Conservation (phyloP, 2,888 invertebrate genomes). For the Gisinianus flammeolus region DNA sequence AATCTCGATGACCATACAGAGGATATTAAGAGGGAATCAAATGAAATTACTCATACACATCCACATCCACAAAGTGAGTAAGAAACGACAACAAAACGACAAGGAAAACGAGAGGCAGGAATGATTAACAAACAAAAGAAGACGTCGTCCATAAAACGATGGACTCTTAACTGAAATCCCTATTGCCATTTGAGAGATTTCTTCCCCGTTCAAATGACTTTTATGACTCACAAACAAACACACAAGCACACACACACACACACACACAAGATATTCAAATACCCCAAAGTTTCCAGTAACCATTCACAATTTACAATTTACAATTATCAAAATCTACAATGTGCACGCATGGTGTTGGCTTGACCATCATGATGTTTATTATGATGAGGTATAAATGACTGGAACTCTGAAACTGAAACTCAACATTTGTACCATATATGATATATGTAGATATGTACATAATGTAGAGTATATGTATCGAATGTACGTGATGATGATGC, state of each 20-base stretch:
- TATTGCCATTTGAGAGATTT: too few species aligned
- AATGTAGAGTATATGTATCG: background rate
- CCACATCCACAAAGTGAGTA: background rate
- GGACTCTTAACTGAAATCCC: background rate
- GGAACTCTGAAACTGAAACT: slow-evolving; percentile 6
- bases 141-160: slow-evolving; percentile 7
- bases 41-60: too few species aligned
- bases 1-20: background rate
- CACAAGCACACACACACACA: too few species aligned
- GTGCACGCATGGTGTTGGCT: too few species aligned
- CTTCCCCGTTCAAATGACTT: background rate
- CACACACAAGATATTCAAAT: too few species aligned
- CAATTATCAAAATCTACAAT: too few species aligned
- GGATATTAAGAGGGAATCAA: background rate
- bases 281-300: too few species aligned
- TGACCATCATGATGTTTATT: slow-evolving; percentile 8
- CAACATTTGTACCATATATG: background rate
- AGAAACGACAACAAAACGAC: background rate
- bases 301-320: too few species aligned
- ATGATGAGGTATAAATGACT: slow-evolving; percentile 3
- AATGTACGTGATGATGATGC: background rate
- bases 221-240: too few species aligned
- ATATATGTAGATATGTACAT: background rate
- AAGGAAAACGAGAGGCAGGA: background rate
- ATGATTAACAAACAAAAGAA: slow-evolving; percentile 36